Conservation (phyloP, 2,113 vertebrate species). For the Tragelaphus imberbis region DNA sequence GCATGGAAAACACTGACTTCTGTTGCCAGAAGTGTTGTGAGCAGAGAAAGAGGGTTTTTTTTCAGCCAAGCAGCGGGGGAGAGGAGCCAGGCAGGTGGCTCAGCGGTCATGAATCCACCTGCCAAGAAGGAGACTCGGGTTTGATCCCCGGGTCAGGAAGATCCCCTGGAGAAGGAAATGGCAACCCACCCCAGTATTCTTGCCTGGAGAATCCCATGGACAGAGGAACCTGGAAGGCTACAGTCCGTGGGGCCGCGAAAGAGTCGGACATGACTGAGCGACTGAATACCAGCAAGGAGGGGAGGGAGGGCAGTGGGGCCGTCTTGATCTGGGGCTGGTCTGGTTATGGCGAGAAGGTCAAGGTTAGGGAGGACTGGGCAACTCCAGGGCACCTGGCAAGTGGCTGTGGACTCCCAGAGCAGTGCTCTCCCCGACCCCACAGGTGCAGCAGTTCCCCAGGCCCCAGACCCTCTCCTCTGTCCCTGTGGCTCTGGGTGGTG, state of each 20-base stretch:
- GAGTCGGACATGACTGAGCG: not conserved
- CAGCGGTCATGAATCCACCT: not conserved
- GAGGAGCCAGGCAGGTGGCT: not conserved
- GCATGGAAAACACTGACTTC: not conserved
- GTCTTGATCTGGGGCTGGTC: not conserved
- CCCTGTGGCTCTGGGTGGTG: not conserved
- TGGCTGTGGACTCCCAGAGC: not conserved
- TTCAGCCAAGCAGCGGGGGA: not conserved
- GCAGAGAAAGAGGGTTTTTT: not conserved
- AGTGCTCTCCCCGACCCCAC: not conserved
- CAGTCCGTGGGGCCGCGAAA: not conserved
- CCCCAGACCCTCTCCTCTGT: not conserved
- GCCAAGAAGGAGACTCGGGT: not conserved
- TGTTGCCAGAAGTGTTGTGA: not conserved
- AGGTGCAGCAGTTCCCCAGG: not conserved
- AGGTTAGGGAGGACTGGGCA: not conserved
- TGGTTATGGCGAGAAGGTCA: not conserved
- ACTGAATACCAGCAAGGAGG: not conserved
- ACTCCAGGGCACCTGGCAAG: fast-evolving
- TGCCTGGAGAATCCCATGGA: not conserved
- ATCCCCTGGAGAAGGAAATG: not conserved
- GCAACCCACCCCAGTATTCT: not conserved
- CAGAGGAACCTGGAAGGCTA: not conserved
- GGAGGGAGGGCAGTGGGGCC: not conserved
- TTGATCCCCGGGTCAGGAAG: not conserved